Conservation (phyloP, 2,113 vertebrate genomes). For the Pionites leucogaster region DNA sequence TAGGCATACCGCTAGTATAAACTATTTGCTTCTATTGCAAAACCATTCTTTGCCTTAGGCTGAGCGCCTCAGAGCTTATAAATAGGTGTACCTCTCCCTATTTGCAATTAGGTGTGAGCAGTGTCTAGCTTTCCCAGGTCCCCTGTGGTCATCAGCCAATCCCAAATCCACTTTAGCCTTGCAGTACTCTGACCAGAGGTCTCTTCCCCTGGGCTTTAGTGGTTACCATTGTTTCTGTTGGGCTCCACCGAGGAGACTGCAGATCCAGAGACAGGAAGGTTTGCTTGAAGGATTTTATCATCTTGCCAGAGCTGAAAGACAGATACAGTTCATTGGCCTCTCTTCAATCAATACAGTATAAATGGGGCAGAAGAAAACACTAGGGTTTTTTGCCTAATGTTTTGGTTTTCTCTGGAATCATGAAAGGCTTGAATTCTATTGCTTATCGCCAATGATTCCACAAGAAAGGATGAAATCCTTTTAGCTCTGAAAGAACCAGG, state of each 20-base stretch:
- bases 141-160: not conserved
- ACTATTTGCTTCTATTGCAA: not conserved
- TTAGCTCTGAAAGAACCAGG: not conserved
- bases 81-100: not conserved
- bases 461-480: not conserved
- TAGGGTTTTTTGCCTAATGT: not conserved
- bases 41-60: not conserved
- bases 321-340: not conserved
- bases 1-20: not conserved
- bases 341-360: not conserved
- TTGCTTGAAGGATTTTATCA: slow-evolving; percentile 69
- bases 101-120: not conserved
- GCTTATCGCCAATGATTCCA: not conserved
- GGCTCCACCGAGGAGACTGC: slow-evolving; percentile 54
- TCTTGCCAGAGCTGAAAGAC: slow-evolving; percentile 29
- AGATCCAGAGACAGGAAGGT: slow-evolving; percentile 54
- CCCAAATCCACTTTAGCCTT: not conserved
- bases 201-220: not conserved
- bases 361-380: not conserved
- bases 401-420: not conserved
- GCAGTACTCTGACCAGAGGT: not conserved
- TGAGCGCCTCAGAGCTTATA: not conserved
- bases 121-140: not conserved
- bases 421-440: not conserved
- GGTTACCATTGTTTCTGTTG: not conserved